These are phyloP conservation scores for Dipodomys stephensi DNA, from an alignment of 2,113 vertebrate genomes.

Conservation along the genomic window DNA sequence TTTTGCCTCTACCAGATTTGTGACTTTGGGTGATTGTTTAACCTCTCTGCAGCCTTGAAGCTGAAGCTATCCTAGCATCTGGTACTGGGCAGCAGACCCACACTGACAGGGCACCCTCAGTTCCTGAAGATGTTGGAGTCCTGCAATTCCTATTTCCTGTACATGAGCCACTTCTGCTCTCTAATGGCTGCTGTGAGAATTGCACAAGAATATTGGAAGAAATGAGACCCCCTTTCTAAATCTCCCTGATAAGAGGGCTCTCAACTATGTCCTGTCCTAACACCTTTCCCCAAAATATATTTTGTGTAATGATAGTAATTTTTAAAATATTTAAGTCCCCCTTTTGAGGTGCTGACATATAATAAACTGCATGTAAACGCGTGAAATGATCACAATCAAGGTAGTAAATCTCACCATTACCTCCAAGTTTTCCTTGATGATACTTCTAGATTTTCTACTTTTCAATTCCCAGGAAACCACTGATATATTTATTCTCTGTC, in stretches of 20 bases:
- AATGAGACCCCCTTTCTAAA: not conserved
- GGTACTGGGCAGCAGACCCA: not conserved
- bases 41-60: not conserved
- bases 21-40: not conserved
- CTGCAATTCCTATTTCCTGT: not conserved
- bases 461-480: not conserved
- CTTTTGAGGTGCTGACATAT: not conserved
- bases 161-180: not conserved
- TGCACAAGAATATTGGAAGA: not conserved
- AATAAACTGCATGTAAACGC: not conserved
- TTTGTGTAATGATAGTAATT: slow-evolving; percentile 2
- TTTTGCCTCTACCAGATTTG: not conserved
- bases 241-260: not conserved
- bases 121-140: not conserved
- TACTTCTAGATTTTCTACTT: not conserved
- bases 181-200: slow-evolving; percentile 37
- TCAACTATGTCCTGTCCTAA: not conserved
- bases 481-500: not conserved
- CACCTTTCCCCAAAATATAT: not conserved
- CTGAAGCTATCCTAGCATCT: not conserved
- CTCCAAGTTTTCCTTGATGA: not conserved
- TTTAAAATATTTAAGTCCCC: not conserved
- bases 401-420: not conserved
- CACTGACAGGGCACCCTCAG: not conserved
- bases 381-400: not conserved